Conservation (phyloP, 1,140 invertebrate species). For the Diabrotica virgifera region DNA sequence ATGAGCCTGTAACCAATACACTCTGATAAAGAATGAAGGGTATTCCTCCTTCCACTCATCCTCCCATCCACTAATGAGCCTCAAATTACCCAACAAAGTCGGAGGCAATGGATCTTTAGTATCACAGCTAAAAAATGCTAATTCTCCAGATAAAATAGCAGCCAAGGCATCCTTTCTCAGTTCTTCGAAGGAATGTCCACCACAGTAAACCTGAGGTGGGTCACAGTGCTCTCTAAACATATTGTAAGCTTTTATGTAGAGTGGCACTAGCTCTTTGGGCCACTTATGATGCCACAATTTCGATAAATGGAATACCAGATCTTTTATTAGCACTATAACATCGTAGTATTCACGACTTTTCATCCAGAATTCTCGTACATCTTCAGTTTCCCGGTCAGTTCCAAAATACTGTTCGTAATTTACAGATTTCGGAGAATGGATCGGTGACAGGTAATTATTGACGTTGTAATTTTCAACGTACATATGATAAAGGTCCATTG, state of each 20-base stretch:
- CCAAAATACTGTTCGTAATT: conserved; percentile 59
- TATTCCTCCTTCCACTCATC: conserved; percentile 49
- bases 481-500: conserved; percentile 61
- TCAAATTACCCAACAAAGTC: conserved; percentile 35
- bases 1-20: conserved; percentile 56
- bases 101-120: conserved; percentile 22
- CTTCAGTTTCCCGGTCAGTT: conserved; percentile 59
- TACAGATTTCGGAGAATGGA: conserved; percentile 34
- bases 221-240: conserved; percentile 55
- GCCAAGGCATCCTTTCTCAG: conserved; percentile 57
- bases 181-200: conserved; percentile 51
- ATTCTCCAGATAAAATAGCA: conserved; percentile 63
- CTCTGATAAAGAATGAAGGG: conserved; percentile 47
- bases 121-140: conserved; percentile 43
- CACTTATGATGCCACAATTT: conserved; percentile 62
- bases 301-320: conserved; percentile 57
- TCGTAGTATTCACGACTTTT: conserved; percentile 53
- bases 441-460: conserved; percentile 34
- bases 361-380: conserved; percentile 63
- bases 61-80: conserved; percentile 46
- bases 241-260: conserved; percentile 62
- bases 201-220: conserved; percentile 52
- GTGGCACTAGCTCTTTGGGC: conserved; percentile 58
- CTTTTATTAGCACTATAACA: conserved; percentile 62
- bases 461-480: conserved; percentile 58